Evolutionary conservation across 2,113 vertebrate genomes (phyloP).

Genomic region (Podocnemis expansa): DNA sequence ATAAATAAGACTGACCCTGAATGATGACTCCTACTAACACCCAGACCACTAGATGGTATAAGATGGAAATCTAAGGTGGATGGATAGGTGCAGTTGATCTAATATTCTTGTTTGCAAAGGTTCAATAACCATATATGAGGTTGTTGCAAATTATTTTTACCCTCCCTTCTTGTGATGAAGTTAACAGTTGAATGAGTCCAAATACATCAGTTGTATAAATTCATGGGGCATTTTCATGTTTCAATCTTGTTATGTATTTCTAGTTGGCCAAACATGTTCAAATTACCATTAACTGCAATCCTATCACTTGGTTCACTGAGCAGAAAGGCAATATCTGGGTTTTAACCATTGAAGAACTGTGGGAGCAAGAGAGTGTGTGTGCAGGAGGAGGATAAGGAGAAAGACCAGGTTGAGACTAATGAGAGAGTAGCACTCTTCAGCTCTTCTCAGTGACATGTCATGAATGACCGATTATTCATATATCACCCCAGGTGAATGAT

Average conservation of each 20-base stretch:
- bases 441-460: not conserved
- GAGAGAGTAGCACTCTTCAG: not conserved
- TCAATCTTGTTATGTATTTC: conserved; percentile 82
- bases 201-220: conserved; percentile 81
- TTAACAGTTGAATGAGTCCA: conserved; percentile 81
- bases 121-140: conserved; percentile 71
- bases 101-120: conserved; percentile 67
- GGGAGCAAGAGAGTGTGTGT: not conserved
- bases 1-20: not conserved
- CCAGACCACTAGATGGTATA: not conserved
- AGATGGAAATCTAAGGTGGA: conserved; percentile 55
- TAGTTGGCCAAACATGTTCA: conserved; percentile 83
- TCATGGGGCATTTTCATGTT: conserved; percentile 80
- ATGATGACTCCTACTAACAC: not conserved
- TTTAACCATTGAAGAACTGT: conserved; percentile 66
- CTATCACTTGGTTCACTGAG: conserved; percentile 81
- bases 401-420: not conserved
- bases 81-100: conserved; percentile 25
- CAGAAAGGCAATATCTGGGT: conserved; percentile 73
- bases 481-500: not conserved
- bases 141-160: conserved; percentile 77
- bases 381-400: not conserved
- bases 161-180: conserved; percentile 67
- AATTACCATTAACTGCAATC: conserved; percentile 82
- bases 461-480: not conserved